Percentiles rank a stretch among this genome's conserved stretches.
phyloP scores from a whole-genome alignment of 2,888 invertebrate species.

The Abrostola triplasia region DNA sequence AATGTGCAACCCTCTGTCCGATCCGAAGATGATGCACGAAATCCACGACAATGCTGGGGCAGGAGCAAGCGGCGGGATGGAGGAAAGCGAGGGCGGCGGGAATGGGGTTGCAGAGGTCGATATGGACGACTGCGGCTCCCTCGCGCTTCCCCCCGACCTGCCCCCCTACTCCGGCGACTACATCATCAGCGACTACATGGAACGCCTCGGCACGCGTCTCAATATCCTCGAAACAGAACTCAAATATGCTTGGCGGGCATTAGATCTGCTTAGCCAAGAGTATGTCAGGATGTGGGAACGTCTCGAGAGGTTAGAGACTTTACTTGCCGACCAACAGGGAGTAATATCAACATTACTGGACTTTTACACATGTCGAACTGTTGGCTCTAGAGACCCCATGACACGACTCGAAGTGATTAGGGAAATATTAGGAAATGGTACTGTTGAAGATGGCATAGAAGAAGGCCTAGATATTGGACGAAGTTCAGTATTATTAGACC shows the following conservation, averaged over 20 bases:
- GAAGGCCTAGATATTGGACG: constrained; percentile 89
- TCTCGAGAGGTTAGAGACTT: constrained; percentile 95
- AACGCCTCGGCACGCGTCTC: constrained; percentile 94
- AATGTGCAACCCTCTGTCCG: constrained; percentile 79
- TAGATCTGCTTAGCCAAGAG: constrained; percentile 96
- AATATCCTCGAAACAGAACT: constrained; percentile 96
- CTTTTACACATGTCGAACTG: constrained; percentile 90
- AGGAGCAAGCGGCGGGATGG: constrained; percentile 85
- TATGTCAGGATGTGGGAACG: constrained; percentile 98
- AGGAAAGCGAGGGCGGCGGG: constrained; percentile 87
- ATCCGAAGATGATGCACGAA: constrained; percentile 87
- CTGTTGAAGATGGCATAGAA: constrained; percentile 90
- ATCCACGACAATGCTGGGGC: constrained; percentile 86
- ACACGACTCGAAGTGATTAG: constrained; percentile 89
- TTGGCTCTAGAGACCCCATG: constrained; percentile 85
- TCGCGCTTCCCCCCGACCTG: constrained; percentile 85
- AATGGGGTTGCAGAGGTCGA: constrained; percentile 87
- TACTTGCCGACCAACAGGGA: constrained; percentile 96
- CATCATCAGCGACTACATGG: constrained; percentile 97
- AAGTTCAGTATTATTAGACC: constrained; percentile 76
- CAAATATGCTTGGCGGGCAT: constrained; percentile 97
- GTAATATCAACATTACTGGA: constrained; percentile 96
- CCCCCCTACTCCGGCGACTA: constrained; percentile 90
- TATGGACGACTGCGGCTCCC: constrained; percentile 87
- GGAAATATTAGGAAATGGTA: constrained; percentile 90